phyloP scores from a whole-genome alignment of 1,140 invertebrate species.

The Rhyzopertha dominica region DNA sequence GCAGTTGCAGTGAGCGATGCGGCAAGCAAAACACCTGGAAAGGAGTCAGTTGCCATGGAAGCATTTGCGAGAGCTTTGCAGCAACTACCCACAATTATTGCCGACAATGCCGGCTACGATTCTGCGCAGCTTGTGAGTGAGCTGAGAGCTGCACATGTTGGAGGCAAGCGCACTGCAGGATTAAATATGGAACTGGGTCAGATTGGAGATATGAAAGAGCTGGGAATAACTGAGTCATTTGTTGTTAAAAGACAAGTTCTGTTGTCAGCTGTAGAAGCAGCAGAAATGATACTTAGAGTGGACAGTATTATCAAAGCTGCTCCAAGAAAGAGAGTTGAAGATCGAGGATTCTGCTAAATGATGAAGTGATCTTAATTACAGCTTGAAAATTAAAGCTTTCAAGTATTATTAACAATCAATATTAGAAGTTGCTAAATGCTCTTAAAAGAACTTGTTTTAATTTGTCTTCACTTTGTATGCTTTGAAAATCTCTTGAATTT shows the following conservation, averaged over 20 bases:
- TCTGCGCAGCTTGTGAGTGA: constrained; percentile 90
- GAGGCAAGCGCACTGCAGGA: constrained; percentile 67
- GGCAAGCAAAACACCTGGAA: constrained; percentile 88
- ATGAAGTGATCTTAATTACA: no score
- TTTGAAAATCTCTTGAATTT: no score
- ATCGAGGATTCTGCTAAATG: constrained; percentile 80
- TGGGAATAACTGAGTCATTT: constrained; percentile 96
- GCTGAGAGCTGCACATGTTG: constrained; percentile 83
- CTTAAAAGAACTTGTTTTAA: no score
- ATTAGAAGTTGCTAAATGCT: no score
- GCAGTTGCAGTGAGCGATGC: constrained; percentile 80
- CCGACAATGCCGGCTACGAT: constrained; percentile 98
- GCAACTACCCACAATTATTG: constrained; percentile 90
- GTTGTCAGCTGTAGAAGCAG: constrained; percentile 91
- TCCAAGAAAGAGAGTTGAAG: constrained; percentile 82
- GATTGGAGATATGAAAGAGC: constrained; percentile 78
- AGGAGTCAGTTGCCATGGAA: constrained; percentile 97
- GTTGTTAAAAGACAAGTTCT: constrained; percentile 95
- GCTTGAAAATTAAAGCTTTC: no score
- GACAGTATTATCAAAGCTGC: constrained; percentile 96
- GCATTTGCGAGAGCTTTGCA: constrained; percentile 84
- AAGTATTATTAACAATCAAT: no score
- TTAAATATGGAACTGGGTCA: constrained; percentile 88
- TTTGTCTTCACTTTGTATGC: no score
- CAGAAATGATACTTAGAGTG: constrained; percentile 98